phyloP scores from a whole-genome alignment of 2,113 vertebrate genomes.

The Centrocercus urophasianus region DNA sequence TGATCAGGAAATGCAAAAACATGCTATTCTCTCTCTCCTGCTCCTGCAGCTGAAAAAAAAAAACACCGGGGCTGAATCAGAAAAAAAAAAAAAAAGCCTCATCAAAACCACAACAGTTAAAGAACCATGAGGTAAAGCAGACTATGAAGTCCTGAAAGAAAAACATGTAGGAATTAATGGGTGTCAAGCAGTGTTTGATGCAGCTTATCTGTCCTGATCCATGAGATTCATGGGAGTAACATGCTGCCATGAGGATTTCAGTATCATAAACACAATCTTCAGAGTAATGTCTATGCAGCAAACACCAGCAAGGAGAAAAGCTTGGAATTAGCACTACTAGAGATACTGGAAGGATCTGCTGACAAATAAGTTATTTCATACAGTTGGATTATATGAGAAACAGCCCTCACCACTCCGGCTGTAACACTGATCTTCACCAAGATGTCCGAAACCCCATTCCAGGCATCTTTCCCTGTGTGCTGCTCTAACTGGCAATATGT shows the following conservation, averaged over 20 bases:
- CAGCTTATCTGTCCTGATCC: not conserved
- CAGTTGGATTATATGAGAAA: not conserved
- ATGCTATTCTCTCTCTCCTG: not conserved
- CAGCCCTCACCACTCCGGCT: not conserved
- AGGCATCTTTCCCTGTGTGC: not conserved
- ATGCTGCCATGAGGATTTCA: not conserved
- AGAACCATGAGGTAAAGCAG: not conserved
- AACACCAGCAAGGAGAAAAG: not conserved
- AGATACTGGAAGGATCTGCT: not conserved
- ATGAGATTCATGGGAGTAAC: not conserved
- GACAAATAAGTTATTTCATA: not conserved
- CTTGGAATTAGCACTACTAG: not conserved
- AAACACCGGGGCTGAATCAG: not conserved
- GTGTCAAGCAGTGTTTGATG: not conserved
- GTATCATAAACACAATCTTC: not conserved
- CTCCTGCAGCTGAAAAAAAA: not conserved
- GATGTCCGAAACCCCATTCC: not conserved
- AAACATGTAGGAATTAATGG: not conserved
- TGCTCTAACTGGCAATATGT: fast-evolving
- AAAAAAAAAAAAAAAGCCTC: not conserved
- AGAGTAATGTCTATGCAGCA: not conserved
- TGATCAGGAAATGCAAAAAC: not conserved
- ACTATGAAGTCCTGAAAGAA: not conserved
- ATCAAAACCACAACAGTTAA: not conserved
- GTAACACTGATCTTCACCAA: not conserved